phyloP scores from a whole-genome alignment of 2,113 vertebrate genomes.

The Microcebus ravelobensis region DNA sequence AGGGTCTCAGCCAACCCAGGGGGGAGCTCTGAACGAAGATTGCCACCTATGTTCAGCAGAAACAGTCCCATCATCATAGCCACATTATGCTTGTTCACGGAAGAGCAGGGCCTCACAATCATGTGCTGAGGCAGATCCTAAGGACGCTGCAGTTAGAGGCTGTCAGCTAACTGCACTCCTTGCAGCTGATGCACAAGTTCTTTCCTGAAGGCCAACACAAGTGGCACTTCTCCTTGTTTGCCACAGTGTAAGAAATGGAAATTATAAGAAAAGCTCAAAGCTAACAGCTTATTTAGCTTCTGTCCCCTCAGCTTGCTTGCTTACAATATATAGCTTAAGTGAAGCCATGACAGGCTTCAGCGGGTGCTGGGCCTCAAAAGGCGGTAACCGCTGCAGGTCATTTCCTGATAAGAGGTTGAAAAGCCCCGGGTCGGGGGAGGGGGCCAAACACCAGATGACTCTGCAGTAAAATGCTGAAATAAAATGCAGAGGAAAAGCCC shows the following conservation, averaged over 20 bases:
- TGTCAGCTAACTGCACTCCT: neutral
- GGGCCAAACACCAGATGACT: too few relatives aligned
- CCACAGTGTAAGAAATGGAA: neutral
- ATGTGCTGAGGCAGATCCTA: neutral
- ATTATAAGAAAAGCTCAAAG: too few relatives aligned
- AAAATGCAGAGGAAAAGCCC: too few relatives aligned
- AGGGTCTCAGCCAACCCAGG: neutral
- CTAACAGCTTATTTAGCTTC: too few relatives aligned
- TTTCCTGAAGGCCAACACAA: constrained; percentile 15
- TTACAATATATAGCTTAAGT: too few relatives aligned
- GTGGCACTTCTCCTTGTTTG: neutral
- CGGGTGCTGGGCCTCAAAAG: too few relatives aligned
- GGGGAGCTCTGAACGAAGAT: neutral
- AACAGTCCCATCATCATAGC: neutral
- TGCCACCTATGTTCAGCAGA: neutral
- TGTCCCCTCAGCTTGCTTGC: too few relatives aligned
- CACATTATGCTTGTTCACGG: neutral
- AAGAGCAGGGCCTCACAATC: neutral
- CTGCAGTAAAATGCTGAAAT: too few relatives aligned
- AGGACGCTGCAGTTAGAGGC: neutral
- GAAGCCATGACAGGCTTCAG: too few relatives aligned
- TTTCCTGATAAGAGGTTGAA: too few relatives aligned
- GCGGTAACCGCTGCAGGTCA: too few relatives aligned
- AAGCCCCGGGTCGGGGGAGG: too few relatives aligned
- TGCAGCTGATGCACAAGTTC: neutral